Percentiles rank a stretch among this genome's conserved stretches.
phyloP scores from a whole-genome alignment of 2,113 vertebrate species.

The Bos indicus region DNA sequence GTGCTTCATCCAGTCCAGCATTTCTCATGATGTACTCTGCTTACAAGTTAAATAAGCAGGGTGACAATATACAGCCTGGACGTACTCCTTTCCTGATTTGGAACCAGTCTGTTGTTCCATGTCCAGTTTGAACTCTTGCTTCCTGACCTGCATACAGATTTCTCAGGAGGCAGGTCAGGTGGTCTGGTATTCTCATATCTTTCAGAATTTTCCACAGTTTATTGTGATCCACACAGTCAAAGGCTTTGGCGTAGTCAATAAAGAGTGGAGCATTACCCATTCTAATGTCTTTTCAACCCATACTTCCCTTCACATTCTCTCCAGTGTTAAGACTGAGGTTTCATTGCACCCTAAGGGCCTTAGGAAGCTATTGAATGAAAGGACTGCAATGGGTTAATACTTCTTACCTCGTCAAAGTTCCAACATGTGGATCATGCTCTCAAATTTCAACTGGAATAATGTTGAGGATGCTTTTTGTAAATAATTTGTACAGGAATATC shows the following conservation, averaged over 20 bases:
- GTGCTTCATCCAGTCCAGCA: background rate
- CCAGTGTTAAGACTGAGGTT: background rate
- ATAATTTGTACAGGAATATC: background rate
- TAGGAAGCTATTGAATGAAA: background rate
- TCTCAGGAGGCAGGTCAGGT: background rate
- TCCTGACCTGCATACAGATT: background rate
- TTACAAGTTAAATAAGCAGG: background rate
- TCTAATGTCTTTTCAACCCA: background rate
- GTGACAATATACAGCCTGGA: background rate
- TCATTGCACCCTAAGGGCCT: background rate
- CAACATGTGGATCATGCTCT: background rate
- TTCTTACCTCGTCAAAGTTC: background rate
- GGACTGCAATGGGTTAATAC: background rate
- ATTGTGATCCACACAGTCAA: background rate
- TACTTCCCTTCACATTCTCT: background rate
- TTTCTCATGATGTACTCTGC: background rate
- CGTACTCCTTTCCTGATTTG: background rate
- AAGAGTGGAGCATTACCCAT: background rate
- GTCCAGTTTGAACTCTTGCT: background rate
- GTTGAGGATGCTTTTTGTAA: background rate
- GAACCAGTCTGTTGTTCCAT: background rate
- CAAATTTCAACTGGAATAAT: constrained; percentile 25
- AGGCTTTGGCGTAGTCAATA: background rate
- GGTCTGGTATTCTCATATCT: background rate
- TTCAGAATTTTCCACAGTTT: background rate